Percentiles rank a stretch among this genome's conserved stretches.
Evolutionary conservation across 53 echinoderm and acorn worm species (phyloP).

Genomic region (Patiria pectinifera): DNA sequence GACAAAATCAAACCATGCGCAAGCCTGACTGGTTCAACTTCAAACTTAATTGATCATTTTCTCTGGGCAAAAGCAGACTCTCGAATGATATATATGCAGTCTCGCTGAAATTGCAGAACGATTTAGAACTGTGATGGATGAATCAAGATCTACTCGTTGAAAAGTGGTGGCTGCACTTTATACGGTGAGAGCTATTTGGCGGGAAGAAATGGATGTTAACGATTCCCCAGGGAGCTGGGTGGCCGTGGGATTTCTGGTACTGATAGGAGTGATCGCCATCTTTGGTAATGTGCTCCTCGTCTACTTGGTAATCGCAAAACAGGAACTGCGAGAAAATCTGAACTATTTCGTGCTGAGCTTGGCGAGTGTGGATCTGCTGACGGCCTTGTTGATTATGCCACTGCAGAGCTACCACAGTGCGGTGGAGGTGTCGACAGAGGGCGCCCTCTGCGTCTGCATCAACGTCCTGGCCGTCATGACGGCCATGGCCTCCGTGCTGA

Average conservation of each 20-base stretch:
- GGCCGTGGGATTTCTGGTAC: constrained; percentile 27
- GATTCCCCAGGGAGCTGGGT: constrained; percentile 19
- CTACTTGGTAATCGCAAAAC: constrained; percentile 35
- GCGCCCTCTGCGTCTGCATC: constrained; percentile 39
- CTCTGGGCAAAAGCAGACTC: background rate
- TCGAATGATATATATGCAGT: background rate
- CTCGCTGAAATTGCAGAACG: background rate
- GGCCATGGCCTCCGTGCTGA: constrained; percentile 33
- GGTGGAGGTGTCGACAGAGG: constrained; percentile 41
- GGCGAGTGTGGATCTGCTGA: constrained; percentile 57
- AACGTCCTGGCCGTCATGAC: constrained; percentile 40
- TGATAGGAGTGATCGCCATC: constrained; percentile 52
- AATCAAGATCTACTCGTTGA: background rate
- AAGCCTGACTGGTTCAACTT: background rate
- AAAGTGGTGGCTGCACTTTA: background rate
- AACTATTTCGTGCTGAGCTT: constrained; percentile 66
- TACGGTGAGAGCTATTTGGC: background rate
- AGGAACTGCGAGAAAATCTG: constrained; percentile 40
- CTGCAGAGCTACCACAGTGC: constrained; percentile 65
- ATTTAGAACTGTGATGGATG: background rate
- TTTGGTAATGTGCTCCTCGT: constrained; percentile 50
- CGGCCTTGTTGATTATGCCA: constrained; percentile 52
- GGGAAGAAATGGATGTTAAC: constrained; percentile 1
- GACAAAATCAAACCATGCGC: background rate
- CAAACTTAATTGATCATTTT: background rate